Conservation (phyloP, 2,113 vertebrate species). For the Hemibagrus wyckioides region DNA sequence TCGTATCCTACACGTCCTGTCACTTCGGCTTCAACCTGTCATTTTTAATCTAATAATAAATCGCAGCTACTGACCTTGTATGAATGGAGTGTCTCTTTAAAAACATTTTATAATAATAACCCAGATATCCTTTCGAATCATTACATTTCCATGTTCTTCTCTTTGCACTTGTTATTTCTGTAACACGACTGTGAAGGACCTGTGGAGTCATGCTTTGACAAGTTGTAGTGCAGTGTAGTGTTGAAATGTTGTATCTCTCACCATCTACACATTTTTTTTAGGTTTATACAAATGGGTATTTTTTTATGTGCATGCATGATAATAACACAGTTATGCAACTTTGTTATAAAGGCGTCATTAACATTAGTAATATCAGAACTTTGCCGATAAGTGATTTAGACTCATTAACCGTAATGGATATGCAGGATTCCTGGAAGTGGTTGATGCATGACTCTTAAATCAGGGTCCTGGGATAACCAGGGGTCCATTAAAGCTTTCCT, state of each 20-base stretch:
- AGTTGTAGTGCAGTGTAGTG: not conserved
- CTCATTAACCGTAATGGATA: not conserved
- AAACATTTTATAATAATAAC: not conserved
- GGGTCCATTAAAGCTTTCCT: not conserved
- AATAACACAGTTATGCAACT: not conserved
- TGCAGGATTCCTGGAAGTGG: not conserved
- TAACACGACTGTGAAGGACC: not conserved
- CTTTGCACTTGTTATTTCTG: not conserved
- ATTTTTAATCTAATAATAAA: not conserved
- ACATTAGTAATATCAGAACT: not conserved
- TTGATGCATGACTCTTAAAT: not conserved
- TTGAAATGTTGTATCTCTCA: not conserved
- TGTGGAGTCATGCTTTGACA: not conserved
- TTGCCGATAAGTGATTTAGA: no score
- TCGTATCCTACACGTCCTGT: not conserved
- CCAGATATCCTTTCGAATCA: not conserved
- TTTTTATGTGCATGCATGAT: not conserved
- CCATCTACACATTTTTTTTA: not conserved
- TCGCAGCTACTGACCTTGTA: not conserved
- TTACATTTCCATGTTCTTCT: not conserved
- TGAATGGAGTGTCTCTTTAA: not conserved
- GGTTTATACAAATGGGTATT: not conserved
- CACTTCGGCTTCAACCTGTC: not conserved
- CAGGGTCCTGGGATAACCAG: not conserved
- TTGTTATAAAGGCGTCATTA: not conserved